A percentile compares a stretch with the other conserved stretches of the same genome.
Conservation (phyloP, 2,888 invertebrate genomes). For the Heliconius sara region DNA sequence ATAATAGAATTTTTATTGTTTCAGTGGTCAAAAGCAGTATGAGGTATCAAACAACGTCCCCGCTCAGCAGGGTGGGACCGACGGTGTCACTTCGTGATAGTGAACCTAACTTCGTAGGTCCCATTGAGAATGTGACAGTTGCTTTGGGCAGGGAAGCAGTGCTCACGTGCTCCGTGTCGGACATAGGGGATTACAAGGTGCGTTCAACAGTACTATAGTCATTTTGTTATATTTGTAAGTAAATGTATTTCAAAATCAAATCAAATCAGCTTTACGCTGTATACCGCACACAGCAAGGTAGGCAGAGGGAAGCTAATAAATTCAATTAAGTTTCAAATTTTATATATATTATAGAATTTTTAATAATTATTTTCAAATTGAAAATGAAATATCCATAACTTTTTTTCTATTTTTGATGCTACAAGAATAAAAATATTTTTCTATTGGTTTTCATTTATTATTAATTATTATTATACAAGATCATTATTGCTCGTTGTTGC, state of each 20-base stretch:
- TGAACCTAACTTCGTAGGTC: slow-evolving; percentile 87
- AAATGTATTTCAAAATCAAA: no score
- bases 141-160: slow-evolving; percentile 89
- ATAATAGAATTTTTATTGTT: slow-evolving; percentile 48
- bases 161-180: slow-evolving; percentile 88
- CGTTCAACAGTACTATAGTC: slow-evolving; percentile 35
- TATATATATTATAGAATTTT: no score
- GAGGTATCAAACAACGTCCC: slow-evolving; percentile 72
- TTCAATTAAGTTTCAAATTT: no score
- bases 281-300: no score
- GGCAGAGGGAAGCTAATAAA: no score
- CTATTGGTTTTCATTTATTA: background rate
- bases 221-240: background rate
- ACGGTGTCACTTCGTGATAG: slow-evolving; percentile 71
- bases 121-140: slow-evolving; percentile 89
- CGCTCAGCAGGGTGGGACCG: slow-evolving; percentile 70
- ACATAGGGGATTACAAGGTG: slow-evolving; percentile 90
- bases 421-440: background rate
- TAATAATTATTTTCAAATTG: no score
- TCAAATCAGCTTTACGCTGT: no score
- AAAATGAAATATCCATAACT: no score
- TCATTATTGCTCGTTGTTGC: background rate
- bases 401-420: background rate
- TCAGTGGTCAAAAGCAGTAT: slow-evolving; percentile 74
- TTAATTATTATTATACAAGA: background rate